Percentiles rank a stretch among this genome's conserved stretches.
These are phyloP conservation scores for Bettongia penicillata DNA, from an alignment of 2,113 vertebrate genomes.

Conservation along the genomic window DNA sequence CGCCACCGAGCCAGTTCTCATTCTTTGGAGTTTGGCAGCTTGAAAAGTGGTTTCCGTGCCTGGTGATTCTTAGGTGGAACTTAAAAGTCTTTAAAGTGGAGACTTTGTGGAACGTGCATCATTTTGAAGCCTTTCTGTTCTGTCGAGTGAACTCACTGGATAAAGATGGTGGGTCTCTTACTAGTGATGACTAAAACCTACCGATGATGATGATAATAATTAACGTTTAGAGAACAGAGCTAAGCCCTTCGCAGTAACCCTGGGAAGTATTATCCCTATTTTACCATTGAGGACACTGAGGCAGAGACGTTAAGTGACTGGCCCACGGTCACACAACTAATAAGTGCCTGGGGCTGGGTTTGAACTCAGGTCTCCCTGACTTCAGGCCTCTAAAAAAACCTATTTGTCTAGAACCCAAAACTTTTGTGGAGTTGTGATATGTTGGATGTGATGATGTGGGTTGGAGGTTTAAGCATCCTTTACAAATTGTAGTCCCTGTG, in stretches of 20 bases:
- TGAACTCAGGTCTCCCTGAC: accelerated
- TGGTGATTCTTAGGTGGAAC: not conserved
- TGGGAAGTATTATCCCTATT: not conserved
- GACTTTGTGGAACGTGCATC: not conserved
- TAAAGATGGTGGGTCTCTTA: not conserved
- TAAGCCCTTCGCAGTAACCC: not conserved
- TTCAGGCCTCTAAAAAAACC: not conserved
- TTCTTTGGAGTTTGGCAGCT: not conserved
- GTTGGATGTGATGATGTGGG: not conserved
- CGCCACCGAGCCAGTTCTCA: not conserved
- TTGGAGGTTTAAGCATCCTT: not conserved
- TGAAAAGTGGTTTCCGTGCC: not conserved
- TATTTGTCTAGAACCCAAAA: not conserved
- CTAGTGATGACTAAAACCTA: not conserved
- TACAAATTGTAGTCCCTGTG: not conserved
- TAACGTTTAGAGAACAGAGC: not conserved
- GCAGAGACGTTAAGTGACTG: not conserved
- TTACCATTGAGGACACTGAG: not conserved
- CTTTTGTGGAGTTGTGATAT: not conserved
- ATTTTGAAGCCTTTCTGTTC: not conserved
- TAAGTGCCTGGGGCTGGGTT: not conserved
- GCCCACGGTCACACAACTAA: not conserved
- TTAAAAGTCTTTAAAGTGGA: not conserved
- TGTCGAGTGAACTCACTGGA: not conserved
- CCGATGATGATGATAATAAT: too few species aligned